phyloP scores from a whole-genome alignment of 2,113 vertebrate species.

The Numida meleagris region DNA sequence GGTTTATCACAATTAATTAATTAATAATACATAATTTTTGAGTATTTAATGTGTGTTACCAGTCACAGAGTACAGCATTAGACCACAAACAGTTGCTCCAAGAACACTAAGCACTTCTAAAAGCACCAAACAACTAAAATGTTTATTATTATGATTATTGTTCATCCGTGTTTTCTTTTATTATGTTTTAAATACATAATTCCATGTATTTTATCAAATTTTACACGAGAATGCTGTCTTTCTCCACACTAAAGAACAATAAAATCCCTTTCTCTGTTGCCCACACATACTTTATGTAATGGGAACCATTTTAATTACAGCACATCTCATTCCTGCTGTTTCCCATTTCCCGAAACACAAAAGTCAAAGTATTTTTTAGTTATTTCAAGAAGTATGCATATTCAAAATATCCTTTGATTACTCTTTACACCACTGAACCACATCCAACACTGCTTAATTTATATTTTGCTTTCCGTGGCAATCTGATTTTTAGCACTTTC shows the following conservation, averaged over 20 bases:
- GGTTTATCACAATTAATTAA: background rate
- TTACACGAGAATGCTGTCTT: background rate
- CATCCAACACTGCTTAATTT: background rate
- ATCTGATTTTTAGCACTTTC: background rate
- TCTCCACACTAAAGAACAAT: background rate
- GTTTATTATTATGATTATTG: background rate
- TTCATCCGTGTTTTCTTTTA: background rate
- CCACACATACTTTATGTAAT: background rate
- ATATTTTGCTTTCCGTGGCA: background rate
- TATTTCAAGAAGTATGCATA: background rate
- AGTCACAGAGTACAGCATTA: constrained; percentile 19
- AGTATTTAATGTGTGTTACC: background rate
- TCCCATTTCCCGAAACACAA: background rate
- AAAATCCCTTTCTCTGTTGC: background rate
- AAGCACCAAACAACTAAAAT: background rate
- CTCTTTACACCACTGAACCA: background rate
- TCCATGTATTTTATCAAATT: background rate
- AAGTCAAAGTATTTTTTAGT: background rate
- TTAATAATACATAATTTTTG: background rate
- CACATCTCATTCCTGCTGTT: background rate
- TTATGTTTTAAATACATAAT: constrained; percentile 19
- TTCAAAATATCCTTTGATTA: constrained; percentile 4
- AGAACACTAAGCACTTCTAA: constrained; percentile 18
- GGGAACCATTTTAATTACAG: constrained; percentile 11
- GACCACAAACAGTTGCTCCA: background rate